phyloP scores from a whole-genome alignment of 2,888 invertebrate species.

The Drosophila emarginata region DNA sequence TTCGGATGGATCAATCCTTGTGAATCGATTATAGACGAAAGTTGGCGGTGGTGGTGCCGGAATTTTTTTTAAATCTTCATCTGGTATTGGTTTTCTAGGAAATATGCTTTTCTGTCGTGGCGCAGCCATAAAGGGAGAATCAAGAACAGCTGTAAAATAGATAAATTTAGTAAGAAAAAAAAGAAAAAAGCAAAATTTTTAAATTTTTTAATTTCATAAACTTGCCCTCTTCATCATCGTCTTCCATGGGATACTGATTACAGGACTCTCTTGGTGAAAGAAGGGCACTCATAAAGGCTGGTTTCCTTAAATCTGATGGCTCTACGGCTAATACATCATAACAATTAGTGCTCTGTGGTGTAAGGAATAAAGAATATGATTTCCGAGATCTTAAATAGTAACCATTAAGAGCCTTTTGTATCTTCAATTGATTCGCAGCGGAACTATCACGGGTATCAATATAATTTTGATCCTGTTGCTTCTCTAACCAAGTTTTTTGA shows the following conservation, averaged over 20 bases:
- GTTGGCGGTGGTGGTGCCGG: no score
- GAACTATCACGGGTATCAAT: conserved; percentile 6
- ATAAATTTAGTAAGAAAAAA: no score
- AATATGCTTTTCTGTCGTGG: conserved; percentile 14
- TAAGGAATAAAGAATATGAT: conserved; percentile 11
- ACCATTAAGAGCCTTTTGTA: conserved; percentile 24
- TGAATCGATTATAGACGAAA: no score
- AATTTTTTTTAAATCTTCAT: not conserved
- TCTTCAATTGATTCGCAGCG: not conserved
- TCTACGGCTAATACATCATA: conserved; percentile 3
- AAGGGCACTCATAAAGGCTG: conserved; percentile 36
- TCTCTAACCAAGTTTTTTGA: conserved; percentile 20
- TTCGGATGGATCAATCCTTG: not conserved
- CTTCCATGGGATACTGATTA: not conserved
- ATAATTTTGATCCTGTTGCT: not conserved
- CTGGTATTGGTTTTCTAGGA: not conserved
- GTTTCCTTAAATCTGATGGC: not conserved
- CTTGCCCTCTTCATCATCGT: not conserved
- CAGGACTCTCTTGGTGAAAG: conserved; percentile 12
- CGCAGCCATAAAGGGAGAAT: conserved; percentile 21
- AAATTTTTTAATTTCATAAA: no score
- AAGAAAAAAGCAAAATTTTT: not conserved
- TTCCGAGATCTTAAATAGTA: conserved; percentile 23
- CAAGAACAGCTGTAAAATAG: not conserved
- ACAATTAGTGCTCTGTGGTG: not conserved